A percentile compares a stretch with the other conserved stretches of the same genome.
Evolutionary conservation across 2,113 vertebrate genomes (phyloP).

Genomic region (Psammodynastes pulverulentus): DNA sequence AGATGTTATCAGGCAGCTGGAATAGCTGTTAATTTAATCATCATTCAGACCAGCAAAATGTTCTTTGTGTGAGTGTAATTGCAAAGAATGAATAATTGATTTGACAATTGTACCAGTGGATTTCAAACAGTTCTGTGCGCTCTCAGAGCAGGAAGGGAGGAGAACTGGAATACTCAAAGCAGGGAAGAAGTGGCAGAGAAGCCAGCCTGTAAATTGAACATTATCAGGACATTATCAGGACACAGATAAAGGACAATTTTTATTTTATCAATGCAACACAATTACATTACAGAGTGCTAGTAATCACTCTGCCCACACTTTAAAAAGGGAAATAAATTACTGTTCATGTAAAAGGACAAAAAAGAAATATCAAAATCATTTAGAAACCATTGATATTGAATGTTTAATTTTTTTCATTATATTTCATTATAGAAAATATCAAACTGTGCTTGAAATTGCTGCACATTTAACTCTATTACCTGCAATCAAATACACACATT

Average conservation of each 20-base stretch:
- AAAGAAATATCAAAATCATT: conserved; percentile 91
- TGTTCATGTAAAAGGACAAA: conserved; percentile 88
- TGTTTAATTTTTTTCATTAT: conserved; percentile 89
- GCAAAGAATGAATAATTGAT: conserved; percentile 99
- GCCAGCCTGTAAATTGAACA: conserved; percentile 94
- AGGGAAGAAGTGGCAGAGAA: conserved; percentile 94
- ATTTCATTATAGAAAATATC: conserved; percentile 91
- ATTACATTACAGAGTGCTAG: conserved; percentile 98
- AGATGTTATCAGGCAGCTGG: conserved; percentile 99
- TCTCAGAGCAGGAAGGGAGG: conserved; percentile 89
- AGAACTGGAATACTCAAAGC: conserved; percentile 87
- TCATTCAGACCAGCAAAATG: conserved; percentile 99
- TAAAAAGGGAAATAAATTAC: conserved; percentile 90
- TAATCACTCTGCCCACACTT: conserved; percentile 99
- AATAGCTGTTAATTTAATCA: conserved; percentile 99
- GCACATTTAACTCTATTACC: conserved; percentile 96
- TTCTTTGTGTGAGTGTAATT: conserved; percentile 99
- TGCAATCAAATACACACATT: conserved; percentile 94
- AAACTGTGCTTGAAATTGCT: conserved; percentile 95
- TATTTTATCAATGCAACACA: conserved; percentile 99
- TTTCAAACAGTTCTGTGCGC: conserved; percentile 94
- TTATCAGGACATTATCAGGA: conserved; percentile 88
- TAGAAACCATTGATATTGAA: conserved; percentile 91
- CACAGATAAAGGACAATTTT: conserved; percentile 99
- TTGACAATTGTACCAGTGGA: conserved; percentile 99